Percentiles rank a stretch among this genome's conserved stretches.
phyloP scores from a whole-genome alignment of 2,797 vertebrate species.

The Tamandua tetradactyla region DNA sequence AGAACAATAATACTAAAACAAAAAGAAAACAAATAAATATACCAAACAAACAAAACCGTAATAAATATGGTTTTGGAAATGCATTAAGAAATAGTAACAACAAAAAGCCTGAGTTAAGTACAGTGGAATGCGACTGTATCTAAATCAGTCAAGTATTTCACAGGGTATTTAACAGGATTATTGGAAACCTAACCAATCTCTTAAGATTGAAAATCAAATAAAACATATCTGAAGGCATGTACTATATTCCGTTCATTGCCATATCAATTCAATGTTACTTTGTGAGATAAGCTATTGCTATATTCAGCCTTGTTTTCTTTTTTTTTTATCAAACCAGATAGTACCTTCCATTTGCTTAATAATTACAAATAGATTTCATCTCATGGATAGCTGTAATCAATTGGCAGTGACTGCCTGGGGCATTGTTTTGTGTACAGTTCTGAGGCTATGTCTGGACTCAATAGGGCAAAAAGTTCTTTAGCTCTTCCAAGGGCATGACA shows the following conservation, averaged over 20 bases:
- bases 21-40: background rate
- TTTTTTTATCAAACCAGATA: background rate
- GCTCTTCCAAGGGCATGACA: background rate
- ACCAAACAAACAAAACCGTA: background rate
- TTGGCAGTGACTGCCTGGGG: conserved; percentile 25
- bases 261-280: conserved; percentile 9
- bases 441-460: conserved; percentile 29
- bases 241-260: background rate
- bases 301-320: conserved; percentile 20
- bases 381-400: conserved; percentile 64
- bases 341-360: conserved; percentile 21
- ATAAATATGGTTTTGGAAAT: too few species aligned
- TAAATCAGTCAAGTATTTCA: background rate
- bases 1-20: background rate
- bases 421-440: conserved; percentile 51
- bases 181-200: background rate
- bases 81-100: background rate
- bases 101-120: background rate
- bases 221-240: conserved; percentile 17
- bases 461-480: conserved; percentile 45
- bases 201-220: conserved; percentile 31
- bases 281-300: background rate
- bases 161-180: conserved; percentile 6
- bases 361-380: conserved; percentile 63
- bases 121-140: background rate